Conservation (phyloP, 2,888 invertebrate genomes). For the Philonicus albiceps region DNA sequence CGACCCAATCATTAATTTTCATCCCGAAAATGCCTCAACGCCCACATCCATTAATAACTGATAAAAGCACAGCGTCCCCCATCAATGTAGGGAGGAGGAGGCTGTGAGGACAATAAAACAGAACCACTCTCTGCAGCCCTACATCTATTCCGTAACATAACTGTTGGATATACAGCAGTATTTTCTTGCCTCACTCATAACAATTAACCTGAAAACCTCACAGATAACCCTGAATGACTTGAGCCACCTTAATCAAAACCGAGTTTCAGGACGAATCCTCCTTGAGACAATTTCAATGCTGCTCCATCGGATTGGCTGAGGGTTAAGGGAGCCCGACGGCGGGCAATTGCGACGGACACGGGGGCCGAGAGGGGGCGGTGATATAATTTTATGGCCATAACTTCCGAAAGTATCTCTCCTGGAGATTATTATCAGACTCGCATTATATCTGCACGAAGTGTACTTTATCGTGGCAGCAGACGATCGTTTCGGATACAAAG, state of each 20-base stretch:
- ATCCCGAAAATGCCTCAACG: not conserved
- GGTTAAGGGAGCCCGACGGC: not conserved
- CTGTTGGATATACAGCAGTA: not conserved
- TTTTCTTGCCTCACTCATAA: not conserved
- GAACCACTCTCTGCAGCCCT: not conserved
- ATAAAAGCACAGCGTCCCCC: not conserved
- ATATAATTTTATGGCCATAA: slow-evolving; percentile 7
- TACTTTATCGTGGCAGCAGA: not conserved
- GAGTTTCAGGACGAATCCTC: not conserved
- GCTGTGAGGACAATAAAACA: not conserved
- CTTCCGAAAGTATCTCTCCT: slow-evolving; percentile 5
- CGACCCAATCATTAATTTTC: not conserved
- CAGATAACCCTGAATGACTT: slow-evolving; percentile 9
- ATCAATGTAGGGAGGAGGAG: not conserved
- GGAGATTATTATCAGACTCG: slow-evolving; percentile 13
- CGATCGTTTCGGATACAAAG: slow-evolving; percentile 19
- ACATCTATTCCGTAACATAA: not conserved
- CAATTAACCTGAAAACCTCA: slow-evolving; percentile 5
- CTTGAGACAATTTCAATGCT: slow-evolving; percentile 15
- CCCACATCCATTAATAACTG: slow-evolving; percentile 17
- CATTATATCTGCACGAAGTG: slow-evolving; percentile 5
- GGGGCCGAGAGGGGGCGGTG: not conserved
- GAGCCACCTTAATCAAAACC: slow-evolving; percentile 1
- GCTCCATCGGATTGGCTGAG: not conserved
- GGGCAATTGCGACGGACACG: not conserved